Evolutionary conservation across 2,888 invertebrate species (phyloP).

Genomic region (Coleophora deauratella): DNA sequence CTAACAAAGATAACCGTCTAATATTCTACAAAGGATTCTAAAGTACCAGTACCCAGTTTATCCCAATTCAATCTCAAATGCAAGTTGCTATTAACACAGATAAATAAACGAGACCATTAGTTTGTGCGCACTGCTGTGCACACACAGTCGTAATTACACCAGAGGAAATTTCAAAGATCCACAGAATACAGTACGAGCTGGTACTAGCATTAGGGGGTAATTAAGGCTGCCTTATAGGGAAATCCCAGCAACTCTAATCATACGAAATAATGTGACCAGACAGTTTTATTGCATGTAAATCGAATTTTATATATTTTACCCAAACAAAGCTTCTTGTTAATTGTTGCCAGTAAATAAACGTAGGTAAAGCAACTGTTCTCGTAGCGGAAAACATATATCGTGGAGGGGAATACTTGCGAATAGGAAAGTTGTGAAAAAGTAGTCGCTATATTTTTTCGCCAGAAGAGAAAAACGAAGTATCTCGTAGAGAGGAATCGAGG

Average conservation of each 20-base stretch:
- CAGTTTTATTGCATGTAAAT: conserved; percentile 64
- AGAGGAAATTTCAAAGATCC: conserved; percentile 56
- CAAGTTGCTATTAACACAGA: conserved; percentile 42
- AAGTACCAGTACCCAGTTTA: too few relatives aligned
- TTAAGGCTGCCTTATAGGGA: conserved; percentile 63
- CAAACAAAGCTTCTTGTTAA: conserved; percentile 27
- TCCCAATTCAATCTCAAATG: conserved; percentile 5
- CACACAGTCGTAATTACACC: conserved; percentile 44
- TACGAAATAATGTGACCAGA: conserved; percentile 68
- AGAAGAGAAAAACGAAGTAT: too few relatives aligned
- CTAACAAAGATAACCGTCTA: too few relatives aligned
- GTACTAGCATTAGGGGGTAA: too few relatives aligned
- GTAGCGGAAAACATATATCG: too few relatives aligned
- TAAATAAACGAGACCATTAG: conserved; percentile 60
- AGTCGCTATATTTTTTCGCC: too few relatives aligned
- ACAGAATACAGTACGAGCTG: conserved; percentile 63
- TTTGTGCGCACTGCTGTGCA: conserved; percentile 29
- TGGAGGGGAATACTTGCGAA: too few relatives aligned
- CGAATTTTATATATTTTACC: conserved; percentile 52
- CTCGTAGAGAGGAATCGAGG: too few relatives aligned
- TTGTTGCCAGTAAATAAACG: too few relatives aligned
- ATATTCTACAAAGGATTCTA: too few relatives aligned
- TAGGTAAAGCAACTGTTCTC: too few relatives aligned
- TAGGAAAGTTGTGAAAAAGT: too few relatives aligned
- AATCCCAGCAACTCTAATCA: conserved; percentile 52